Evolutionary conservation across 2,888 invertebrate genomes (phyloP).

Genomic region (Parnassius orleans): DNA sequence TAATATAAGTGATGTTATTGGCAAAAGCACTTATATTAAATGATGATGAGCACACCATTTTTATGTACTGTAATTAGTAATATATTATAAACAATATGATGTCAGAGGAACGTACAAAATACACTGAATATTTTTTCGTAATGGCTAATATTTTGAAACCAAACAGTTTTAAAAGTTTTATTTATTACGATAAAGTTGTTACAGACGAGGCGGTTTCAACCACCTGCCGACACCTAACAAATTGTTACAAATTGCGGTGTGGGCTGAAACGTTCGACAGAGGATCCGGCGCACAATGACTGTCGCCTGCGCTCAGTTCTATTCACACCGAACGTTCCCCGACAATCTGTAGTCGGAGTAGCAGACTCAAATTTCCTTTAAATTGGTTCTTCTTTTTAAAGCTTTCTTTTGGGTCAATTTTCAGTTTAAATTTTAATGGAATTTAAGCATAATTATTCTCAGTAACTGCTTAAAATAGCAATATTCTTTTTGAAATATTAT

Average conservation of each 20-base stretch:
- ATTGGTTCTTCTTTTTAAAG: conserved; percentile 1
- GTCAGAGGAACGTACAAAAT: too few species aligned
- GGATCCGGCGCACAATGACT: conserved; percentile 40
- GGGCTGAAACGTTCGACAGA: conserved; percentile 30
- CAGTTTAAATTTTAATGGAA: background rate
- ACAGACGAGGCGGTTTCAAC: conserved; percentile 15
- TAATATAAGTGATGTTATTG: too few species aligned
- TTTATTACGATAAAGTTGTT: conserved; percentile 13
- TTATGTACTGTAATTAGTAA: too few species aligned
- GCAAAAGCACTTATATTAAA: too few species aligned
- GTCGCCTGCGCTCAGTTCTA: conserved; percentile 7
- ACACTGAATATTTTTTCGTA: too few species aligned
- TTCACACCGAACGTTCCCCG: conserved; percentile 4
- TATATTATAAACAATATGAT: too few species aligned
- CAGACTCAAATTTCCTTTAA: background rate
- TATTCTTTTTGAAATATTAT: too few species aligned
- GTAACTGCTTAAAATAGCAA: too few species aligned
- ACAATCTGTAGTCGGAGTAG: background rate
- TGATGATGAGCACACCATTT: too few species aligned
- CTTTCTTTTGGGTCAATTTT: background rate
- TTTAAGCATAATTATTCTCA: background rate
- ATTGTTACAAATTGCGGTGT: conserved; percentile 54
- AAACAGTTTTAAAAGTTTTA: conserved; percentile 14
- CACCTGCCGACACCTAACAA: conserved; percentile 40
- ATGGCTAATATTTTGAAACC: background rate